phyloP scores from a whole-genome alignment of 1,140 invertebrate species.

The Plodia interpunctella region DNA sequence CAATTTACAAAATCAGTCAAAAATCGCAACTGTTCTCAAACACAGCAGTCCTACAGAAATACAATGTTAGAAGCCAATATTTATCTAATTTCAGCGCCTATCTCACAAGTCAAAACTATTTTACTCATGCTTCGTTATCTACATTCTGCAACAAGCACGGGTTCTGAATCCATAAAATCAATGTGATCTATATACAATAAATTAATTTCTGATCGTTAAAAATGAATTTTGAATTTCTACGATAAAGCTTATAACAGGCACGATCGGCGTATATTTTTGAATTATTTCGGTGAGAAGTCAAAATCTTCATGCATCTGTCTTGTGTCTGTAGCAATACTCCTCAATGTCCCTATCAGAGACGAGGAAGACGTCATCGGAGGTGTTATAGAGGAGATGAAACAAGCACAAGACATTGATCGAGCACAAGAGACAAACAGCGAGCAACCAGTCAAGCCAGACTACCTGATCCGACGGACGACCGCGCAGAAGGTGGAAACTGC shows the following conservation, averaged over 20 bases:
- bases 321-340: slow-evolving; percentile 46
- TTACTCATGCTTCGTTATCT: slow-evolving; percentile 8
- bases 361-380: slow-evolving; percentile 29
- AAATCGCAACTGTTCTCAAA: slow-evolving; percentile 28
- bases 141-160: not conserved
- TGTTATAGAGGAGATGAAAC: slow-evolving; percentile 68
- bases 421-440: slow-evolving; percentile 74
- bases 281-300: not conserved
- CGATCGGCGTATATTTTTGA: not conserved
- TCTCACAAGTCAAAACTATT: not conserved
- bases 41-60: slow-evolving; percentile 20
- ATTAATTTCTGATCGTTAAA: no score
- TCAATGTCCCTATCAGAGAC: slow-evolving; percentile 47
- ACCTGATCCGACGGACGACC: slow-evolving; percentile 73
- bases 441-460: slow-evolving; percentile 76
- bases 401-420: slow-evolving; percentile 75
- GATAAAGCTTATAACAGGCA: not conserved
- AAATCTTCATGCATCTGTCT: slow-evolving; percentile 20
- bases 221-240: not conserved
- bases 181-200: no score
- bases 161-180: slow-evolving; percentile 12
- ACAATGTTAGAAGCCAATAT: slow-evolving; percentile 18
- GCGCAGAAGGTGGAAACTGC: slow-evolving; percentile 75
- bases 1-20: slow-evolving; percentile 13
- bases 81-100: not conserved